Conservation (phyloP, 2,888 invertebrate genomes). For the Yponomeuta evonymella region DNA sequence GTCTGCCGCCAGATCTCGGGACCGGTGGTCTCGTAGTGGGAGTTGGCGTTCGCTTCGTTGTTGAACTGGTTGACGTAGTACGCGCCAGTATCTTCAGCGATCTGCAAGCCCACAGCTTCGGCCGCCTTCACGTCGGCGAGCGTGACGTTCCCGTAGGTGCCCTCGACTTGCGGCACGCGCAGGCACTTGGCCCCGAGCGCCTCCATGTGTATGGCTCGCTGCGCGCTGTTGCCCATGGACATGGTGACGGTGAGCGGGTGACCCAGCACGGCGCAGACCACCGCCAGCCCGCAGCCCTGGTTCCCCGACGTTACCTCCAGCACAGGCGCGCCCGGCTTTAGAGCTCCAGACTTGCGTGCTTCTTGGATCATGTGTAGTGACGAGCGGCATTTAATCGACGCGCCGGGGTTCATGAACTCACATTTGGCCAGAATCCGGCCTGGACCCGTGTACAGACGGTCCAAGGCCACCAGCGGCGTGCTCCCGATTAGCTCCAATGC, state of each 20-base stretch:
- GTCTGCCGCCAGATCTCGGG: conserved; percentile 69
- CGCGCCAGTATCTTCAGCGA: conserved; percentile 50
- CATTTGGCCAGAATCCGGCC: conserved; percentile 65
- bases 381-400: conserved; percentile 63
- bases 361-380: conserved; percentile 56
- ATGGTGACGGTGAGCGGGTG: conserved; percentile 62
- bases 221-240: conserved; percentile 64
- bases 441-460: conserved; percentile 57
- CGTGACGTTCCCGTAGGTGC: conserved; percentile 63
- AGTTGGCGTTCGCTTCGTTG: conserved; percentile 46
- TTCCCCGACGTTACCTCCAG: conserved; percentile 66
- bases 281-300: conserved; percentile 65
- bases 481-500: conserved; percentile 65
- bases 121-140: conserved; percentile 55
- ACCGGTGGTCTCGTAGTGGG: conserved; percentile 62
- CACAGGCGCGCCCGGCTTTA: conserved; percentile 53
- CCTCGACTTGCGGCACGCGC: conserved; percentile 62
- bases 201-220: conserved; percentile 66
- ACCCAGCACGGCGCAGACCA: conserved; percentile 60
- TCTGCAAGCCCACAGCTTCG: conserved; percentile 46
- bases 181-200: conserved; percentile 63
- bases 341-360: conserved; percentile 44
- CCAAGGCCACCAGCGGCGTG: conserved; percentile 64
- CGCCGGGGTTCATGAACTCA: conserved; percentile 69
- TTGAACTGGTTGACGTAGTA: conserved; percentile 63